A percentile compares a stretch with the other conserved stretches of the same genome.
Conservation (phyloP, 35 echinoderm and acorn worm species). For the Apostichopus japonicus region DNA sequence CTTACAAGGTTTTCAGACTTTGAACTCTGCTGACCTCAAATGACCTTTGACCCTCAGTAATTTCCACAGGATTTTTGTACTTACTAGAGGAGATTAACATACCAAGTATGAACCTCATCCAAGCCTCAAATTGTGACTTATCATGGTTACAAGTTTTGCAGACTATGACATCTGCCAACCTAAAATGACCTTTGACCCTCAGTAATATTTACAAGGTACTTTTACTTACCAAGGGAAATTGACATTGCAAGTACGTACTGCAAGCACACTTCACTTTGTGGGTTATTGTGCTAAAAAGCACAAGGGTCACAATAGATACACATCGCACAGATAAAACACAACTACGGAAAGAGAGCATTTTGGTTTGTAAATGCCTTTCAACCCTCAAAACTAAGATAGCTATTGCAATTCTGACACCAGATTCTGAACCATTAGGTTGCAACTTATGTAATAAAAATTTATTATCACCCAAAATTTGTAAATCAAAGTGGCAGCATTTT, state of each 20-base stretch:
- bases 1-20: neutral
- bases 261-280: neutral
- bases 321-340: no score
- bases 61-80: neutral
- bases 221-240: neutral
- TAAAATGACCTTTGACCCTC: neutral
- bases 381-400: no score
- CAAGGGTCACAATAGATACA: no score
- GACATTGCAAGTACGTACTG: neutral
- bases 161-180: neutral
- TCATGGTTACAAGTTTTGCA: neutral
- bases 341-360: no score
- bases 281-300: neutral
- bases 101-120: neutral
- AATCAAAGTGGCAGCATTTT: no score
- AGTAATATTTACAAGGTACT: neutral
- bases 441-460: no score
- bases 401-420: no score
- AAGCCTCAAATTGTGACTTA: neutral
- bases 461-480: no score
- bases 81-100: neutral
- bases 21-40: neutral
- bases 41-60: neutral
- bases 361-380: no score
- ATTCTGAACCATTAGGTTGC: no score